Evolutionary conservation across 1,140 invertebrate genomes (phyloP), one percentile per base, ranked within the genome.

Genomic region (Drosophila ananassae): DNA sequence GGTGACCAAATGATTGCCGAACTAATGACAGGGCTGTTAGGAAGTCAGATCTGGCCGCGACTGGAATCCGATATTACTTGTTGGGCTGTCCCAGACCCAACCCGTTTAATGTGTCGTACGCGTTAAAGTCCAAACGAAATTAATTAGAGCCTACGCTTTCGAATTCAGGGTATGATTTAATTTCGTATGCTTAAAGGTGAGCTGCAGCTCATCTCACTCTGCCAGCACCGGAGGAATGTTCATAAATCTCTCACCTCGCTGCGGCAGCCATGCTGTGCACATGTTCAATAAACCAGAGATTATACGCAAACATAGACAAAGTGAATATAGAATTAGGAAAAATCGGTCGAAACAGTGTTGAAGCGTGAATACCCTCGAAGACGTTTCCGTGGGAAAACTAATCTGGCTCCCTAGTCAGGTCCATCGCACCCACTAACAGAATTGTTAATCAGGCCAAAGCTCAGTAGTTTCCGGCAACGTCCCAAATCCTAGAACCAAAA

Each of bases 41-140:
- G 63, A 68, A 82, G 82, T 82, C 78, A 75, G 82, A 87, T 82
- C 53, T 68, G 76, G 83, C 79, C 72, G 79, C 72, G 83, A 82
- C 78, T 76, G 75, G 82, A 87, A 87, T 83, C 53, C 59, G 83
- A 89, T 85, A 89, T 82, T 73, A 47, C 73, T 77, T 46, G 53
- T 47, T 47, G 46, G n/a, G 6, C 1, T 28, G 32, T 39, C 17
- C 47, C 37, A 3, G 3, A 5, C 25, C 8, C 24, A 60, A 59
- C 30, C 54, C 71, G 37, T 62, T 61, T 8, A 22, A 2, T 21
- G 6, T 7, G 8, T 44, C 6, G 34, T 8, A 22, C 12, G 50
- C 17, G 46, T 39, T 52, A 17, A 34, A 55, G 21, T 44, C 17
- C 24, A 44, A 75, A 55, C 53, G 30, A 75, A 75, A 75, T 75